A percentile compares a stretch with the other conserved stretches of the same genome.
These are phyloP conservation scores for Grallaria varia DNA, from an alignment of 2,113 vertebrate species.

Conservation along the genomic window DNA sequence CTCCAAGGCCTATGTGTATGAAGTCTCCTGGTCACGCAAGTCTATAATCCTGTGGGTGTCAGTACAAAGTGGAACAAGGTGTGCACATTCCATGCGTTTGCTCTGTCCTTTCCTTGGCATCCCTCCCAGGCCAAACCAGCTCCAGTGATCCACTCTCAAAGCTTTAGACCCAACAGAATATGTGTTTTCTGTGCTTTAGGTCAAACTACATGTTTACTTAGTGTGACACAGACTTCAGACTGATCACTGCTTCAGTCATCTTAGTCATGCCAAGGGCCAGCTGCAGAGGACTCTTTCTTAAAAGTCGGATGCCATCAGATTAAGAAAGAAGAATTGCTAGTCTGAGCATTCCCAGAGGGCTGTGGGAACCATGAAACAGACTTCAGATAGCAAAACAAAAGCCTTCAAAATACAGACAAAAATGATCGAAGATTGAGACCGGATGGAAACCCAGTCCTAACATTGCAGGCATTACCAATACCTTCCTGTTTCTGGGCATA, in stretches of 20 bases:
- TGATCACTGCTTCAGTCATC: not conserved
- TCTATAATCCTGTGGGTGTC: not conserved
- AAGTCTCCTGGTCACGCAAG: not conserved
- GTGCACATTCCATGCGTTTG: not conserved
- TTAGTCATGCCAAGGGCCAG: not conserved
- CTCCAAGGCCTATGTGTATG: accelerated
- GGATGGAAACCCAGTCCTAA: not conserved
- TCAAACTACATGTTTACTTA: not conserved
- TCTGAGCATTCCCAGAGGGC: not conserved
- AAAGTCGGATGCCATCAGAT: not conserved
- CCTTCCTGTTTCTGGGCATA: not conserved
- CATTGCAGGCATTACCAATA: not conserved
- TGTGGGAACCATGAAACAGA: not conserved
- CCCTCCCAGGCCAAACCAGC: not conserved
- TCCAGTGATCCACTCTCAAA: not conserved
- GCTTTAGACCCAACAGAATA: not conserved
- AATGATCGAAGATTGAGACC: not conserved
- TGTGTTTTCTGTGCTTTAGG: not conserved
- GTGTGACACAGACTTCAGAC: not conserved
- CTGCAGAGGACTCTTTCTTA: not conserved
- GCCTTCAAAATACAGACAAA: not conserved
- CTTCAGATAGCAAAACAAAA: not conserved
- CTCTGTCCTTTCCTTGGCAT: not conserved
- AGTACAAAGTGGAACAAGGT: not conserved
- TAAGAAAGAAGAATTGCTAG: not conserved